A percentile compares a stretch with the other conserved stretches of the same genome.
Conservation (phyloP, 2,888 invertebrate species). For the Metacarcinus magister region DNA sequence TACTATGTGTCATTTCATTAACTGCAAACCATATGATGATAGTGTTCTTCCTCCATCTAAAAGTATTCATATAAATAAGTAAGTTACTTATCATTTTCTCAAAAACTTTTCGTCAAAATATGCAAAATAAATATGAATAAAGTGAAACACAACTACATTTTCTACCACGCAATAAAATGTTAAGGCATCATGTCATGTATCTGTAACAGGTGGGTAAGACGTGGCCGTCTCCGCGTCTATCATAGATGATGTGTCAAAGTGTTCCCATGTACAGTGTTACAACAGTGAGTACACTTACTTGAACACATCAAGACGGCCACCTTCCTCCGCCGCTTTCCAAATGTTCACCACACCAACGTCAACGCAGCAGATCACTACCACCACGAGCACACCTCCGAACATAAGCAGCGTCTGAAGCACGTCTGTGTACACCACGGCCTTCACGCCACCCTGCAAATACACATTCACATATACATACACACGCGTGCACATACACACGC, state of each 20-base stretch:
- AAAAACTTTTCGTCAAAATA: too few species aligned
- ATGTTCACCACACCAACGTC: constrained; percentile 46
- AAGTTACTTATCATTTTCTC: too few species aligned
- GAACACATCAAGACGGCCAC: constrained; percentile 44
- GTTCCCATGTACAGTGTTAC: background rate
- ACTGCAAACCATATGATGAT: too few species aligned
- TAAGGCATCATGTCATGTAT: too few species aligned
- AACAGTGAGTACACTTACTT: constrained; percentile 45
- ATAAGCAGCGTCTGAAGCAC: constrained; percentile 80
- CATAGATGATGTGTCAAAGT: too few species aligned
- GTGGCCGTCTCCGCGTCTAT: too few species aligned
- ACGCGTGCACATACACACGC: too few species aligned
- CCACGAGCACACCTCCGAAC: constrained; percentile 73
- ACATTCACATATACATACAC: background rate
- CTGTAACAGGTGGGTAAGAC: too few species aligned
- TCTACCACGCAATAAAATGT: too few species aligned
- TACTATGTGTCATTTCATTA: too few species aligned
- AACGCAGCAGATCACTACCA: constrained; percentile 51
- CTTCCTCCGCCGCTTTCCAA: constrained; percentile 29
- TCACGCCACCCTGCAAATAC: constrained; percentile 76
- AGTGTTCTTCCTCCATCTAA: too few species aligned
- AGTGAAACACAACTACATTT: background rate
- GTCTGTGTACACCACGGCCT: constrained; percentile 80
- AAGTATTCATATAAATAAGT: too few species aligned
- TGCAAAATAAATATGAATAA: background rate